A percentile compares a stretch with the other conserved stretches of the same genome.
Evolutionary conservation across 2,888 invertebrate genomes (phyloP).

Genomic region (Parnassius mnemosyne): DNA sequence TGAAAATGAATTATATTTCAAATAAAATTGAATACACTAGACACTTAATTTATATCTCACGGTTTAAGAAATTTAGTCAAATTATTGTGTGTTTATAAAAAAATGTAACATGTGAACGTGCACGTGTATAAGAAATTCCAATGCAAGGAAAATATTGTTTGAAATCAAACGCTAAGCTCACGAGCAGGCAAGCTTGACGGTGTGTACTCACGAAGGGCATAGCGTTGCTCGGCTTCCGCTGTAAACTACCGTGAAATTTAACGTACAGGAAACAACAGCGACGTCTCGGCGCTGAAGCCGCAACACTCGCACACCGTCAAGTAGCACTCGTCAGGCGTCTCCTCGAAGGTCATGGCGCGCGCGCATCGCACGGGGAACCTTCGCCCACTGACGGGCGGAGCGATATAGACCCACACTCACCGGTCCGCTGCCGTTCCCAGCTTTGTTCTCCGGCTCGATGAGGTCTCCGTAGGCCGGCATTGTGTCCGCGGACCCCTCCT

Average conservation of each 20-base stretch:
- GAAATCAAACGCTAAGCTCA: conserved; percentile 41
- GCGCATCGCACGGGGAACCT: conserved; percentile 67
- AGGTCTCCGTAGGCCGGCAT: conserved; percentile 80
- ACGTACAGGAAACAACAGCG: conserved; percentile 75
- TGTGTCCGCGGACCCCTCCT: conserved; percentile 69
- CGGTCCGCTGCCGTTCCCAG: conserved; percentile 54
- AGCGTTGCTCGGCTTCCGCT: conserved; percentile 53
- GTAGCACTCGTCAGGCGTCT: conserved; percentile 71
- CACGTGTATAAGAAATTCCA: not conserved
- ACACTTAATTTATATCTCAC: not conserved
- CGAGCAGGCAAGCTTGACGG: conserved; percentile 47
- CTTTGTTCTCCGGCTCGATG: conserved; percentile 64
- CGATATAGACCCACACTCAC: conserved; percentile 47
- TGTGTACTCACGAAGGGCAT: conserved; percentile 76
- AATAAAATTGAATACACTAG: no score
- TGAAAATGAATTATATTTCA: no score
- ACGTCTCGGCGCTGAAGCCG: conserved; percentile 77
- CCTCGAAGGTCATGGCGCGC: conserved; percentile 79
- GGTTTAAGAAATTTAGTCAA: not conserved
- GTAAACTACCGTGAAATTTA: conserved; percentile 70
- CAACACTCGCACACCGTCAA: conserved; percentile 78
- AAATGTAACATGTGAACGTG: not conserved
- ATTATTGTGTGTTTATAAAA: not conserved
- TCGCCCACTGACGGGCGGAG: conserved; percentile 53
- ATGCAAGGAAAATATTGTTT: not conserved